Conservation (phyloP, 2,888 invertebrate genomes). For the Diogma glabrata region DNA sequence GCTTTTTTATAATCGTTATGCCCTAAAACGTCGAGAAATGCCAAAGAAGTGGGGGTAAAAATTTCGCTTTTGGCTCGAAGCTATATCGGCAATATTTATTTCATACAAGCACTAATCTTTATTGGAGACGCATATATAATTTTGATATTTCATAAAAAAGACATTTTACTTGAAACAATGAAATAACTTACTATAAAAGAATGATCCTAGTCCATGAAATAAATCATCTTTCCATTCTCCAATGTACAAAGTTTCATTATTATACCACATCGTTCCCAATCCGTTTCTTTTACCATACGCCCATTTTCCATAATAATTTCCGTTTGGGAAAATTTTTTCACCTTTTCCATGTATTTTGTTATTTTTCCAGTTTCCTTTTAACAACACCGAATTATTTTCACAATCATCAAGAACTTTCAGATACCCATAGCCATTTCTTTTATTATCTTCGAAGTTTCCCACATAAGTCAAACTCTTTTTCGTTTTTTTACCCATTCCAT, state of each 20-base stretch:
- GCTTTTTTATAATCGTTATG: too few species aligned
- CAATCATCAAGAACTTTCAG: neutral
- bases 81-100: too few species aligned
- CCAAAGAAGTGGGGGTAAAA: too few species aligned
- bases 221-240: constrained; percentile 31
- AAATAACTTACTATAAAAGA: constrained; percentile 26
- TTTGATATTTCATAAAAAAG: too few species aligned
- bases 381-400: neutral
- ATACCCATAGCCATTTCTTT: neutral
- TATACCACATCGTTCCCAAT: constrained; percentile 31
- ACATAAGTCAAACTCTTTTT: neutral
- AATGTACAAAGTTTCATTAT: constrained; percentile 27
- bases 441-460: neutral
- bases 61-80: too few species aligned
- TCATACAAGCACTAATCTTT: too few species aligned
- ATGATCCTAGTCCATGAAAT: constrained; percentile 29
- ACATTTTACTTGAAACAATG: too few species aligned
- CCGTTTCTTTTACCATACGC: constrained; percentile 28
- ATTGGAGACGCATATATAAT: too few species aligned
- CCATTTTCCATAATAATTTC: constrained; percentile 21
- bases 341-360: constrained; percentile 2
- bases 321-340: neutral
- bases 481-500: neutral
- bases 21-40: too few species aligned
- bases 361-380: neutral